phyloP scores from a whole-genome alignment of 2,888 invertebrate species.

The Caenorhabditis sp. region DNA sequence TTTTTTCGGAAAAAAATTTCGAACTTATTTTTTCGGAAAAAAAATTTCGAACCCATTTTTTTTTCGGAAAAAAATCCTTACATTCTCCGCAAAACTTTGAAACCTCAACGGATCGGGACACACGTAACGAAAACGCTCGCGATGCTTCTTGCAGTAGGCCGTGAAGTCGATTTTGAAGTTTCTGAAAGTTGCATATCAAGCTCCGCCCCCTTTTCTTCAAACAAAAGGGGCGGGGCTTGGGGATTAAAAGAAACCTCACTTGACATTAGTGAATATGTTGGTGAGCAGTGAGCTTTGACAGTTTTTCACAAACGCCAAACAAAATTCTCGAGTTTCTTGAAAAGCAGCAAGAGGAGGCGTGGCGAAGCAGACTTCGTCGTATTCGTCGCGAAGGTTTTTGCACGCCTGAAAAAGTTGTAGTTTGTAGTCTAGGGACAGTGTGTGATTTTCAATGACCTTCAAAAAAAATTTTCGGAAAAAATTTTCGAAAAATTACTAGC shows the following conservation, averaged over 20 bases:
- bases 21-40: no score
- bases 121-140: slow-evolving; percentile 69
- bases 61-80: slow-evolving; percentile 23
- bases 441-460: neutral
- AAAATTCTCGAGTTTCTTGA: slow-evolving; percentile 71
- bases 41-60: no score
- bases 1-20: no score
- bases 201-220: no score
- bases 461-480: no score
- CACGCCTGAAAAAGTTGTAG: slow-evolving; percentile 50
- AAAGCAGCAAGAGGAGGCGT: slow-evolving; percentile 69
- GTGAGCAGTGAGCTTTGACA: slow-evolving; percentile 65
- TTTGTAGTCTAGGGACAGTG: neutral
- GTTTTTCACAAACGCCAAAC: slow-evolving; percentile 71
- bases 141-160: slow-evolving; percentile 68
- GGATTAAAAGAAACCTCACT: slow-evolving; percentile 33
- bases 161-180: slow-evolving; percentile 69
- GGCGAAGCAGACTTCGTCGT: slow-evolving; percentile 71
- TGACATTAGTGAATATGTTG: slow-evolving; percentile 70
- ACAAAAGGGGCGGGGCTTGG: no score
- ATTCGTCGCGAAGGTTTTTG: slow-evolving; percentile 65
- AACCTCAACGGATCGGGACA: slow-evolving; percentile 73
- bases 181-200: slow-evolving; percentile 34
- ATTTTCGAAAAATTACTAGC: no score
- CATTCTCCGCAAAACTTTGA: slow-evolving; percentile 69